Evolutionary conservation across 2,113 vertebrate genomes (phyloP).

Genomic region (Ciconia boyciana): DNA sequence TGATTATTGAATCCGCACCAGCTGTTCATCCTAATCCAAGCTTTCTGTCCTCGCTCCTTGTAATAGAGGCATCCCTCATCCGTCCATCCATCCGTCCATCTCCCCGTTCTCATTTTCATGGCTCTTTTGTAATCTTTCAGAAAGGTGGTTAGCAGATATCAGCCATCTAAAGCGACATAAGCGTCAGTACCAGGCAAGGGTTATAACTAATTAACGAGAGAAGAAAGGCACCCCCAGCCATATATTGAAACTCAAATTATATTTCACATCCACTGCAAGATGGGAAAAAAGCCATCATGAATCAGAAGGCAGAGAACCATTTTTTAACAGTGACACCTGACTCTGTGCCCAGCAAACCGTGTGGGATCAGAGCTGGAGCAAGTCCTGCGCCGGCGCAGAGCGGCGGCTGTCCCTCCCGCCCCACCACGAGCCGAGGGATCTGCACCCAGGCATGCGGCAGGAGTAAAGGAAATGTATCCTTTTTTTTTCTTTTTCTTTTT

Average conservation of each 20-base stretch:
- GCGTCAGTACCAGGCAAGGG: background rate
- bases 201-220: background rate
- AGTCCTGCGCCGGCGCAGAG: background rate
- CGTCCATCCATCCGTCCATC: background rate
- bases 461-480: background rate
- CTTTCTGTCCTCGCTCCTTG: conserved; percentile 13
- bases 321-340: conserved; percentile 15
- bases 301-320: background rate
- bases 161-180: background rate
- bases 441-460: background rate
- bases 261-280: conserved; percentile 2
- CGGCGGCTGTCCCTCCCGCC: rapidly evolving
- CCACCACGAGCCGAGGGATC: background rate
- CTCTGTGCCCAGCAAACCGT: background rate
- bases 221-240: background rate
- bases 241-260: conserved; percentile 1
- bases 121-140: background rate
- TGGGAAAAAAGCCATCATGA: background rate
- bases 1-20: conserved; percentile 63
- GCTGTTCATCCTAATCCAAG: conserved; percentile 68
- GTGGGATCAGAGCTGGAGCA: background rate
- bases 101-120: background rate
- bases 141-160: background rate
- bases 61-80: conserved; percentile 29
- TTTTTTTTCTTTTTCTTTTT: background rate